Base-by-base conservation (phyloP, 2,888 invertebrate species). In the Ceramica pisi region DNA sequence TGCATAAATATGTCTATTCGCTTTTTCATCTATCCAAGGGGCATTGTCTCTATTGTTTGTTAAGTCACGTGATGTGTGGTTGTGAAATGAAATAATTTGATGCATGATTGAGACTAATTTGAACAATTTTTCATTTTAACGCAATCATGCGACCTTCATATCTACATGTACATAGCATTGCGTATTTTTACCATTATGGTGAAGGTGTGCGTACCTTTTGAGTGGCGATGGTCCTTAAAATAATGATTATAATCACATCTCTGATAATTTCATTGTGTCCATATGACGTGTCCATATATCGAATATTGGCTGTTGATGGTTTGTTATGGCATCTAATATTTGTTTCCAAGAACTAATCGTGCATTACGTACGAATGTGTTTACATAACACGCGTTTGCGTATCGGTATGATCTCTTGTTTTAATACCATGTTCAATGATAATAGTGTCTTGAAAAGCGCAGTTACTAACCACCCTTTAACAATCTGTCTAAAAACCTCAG, bases 21-120 rank as follows among this genome's bases (percentile, higher is more conserved):
- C 62, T 85, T 80, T 79, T 79, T 82, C 46, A 71, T 67, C 51
- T 62, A 69, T 71, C 51, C 23, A 31, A 59, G 60, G 74, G 65
- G 76, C 68, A 78, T 75, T 81, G 80, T 87, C 72, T 82, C 81
- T 83, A 75, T 85, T 81, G 74, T 82, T 76, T 72, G 70, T 65
- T 65, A 75, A 62, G 62, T 76, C 68, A 78, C 67, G 76, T 82
- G 80, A 79, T 67, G 75, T 71, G 69, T 63, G 67, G 80, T 90
- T 90, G 85, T 83, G 87, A 89, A 91, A 90, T 81, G 70, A 76
- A 71, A 84, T 81, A 81, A 85, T 79, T 85, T 67, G 84, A 86
- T 84, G 77, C 81, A 85, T 87, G 86, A 86, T 89, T 84, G 86
- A 84, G 84, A 86, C 83, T 89, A 88, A 90, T 90, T 89, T 86